Base-by-base conservation (phyloP, 2,113 vertebrate species). In the Aleadryas rufinucha region DNA sequence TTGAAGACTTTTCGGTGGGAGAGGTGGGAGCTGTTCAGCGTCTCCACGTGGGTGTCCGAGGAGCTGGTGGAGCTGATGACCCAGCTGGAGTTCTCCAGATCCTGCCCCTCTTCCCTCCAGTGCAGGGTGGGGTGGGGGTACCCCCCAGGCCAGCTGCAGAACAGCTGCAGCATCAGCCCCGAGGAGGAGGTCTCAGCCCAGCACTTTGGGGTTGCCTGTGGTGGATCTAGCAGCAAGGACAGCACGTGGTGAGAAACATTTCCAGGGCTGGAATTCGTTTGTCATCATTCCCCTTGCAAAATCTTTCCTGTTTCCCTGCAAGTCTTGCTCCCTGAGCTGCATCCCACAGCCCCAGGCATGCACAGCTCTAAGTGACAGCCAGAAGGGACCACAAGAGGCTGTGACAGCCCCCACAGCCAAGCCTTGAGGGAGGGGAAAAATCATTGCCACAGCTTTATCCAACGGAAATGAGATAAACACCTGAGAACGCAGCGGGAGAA, bases 131-230 rank as follows among this genome's bases (percentile, higher is more conserved):
- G 99, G 31, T 95, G 45, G 26, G 99, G 99, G 84, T 99, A 98
- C 1, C 98, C 98, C 16, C 98, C 98, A 0, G 94, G 84, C 99
- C 99, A 99, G 87, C 33, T 97, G 97, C 99, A 99, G 83, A 47
- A 96, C 90, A 99, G 98, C 69, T 97, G 91, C 69, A 99, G 74
- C 20, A 72, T 70, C 35, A 97, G 91, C 2, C 84, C 72, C 1
- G 93, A 91, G 0, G 63, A 74, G 3, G 79, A 89, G 10, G 49
- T 54, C 22, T 92, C 91, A 88, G 98, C 99, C 86, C 77, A 94
- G 81, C 99, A 99, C 50, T 97, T 96, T 0, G 98, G 98, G 30
- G 97, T 84, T 9, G 93, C 93, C 1, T 93, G 89, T 2, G 99
- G 98, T 57, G 97, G 96, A 49, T 98, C 99, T 99, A 69, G 23